Evolutionary conservation across 2,797 vertebrate genomes (phyloP), one percentile per base, ranked within the genome.

Genomic region (Takifugu rubripes): DNA sequence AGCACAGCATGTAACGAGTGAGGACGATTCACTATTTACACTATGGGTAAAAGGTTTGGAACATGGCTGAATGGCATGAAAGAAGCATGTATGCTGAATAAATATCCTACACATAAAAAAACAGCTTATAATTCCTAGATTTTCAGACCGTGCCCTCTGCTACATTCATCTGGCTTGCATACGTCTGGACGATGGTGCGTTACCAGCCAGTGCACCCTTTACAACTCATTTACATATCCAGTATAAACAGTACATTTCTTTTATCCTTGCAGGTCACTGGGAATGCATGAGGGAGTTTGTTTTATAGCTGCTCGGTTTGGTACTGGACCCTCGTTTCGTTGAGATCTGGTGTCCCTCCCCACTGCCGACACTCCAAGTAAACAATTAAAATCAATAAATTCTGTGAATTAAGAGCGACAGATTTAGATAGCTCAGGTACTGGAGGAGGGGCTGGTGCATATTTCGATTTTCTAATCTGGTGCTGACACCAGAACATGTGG

Each of bases 81-180:
- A 16, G 25, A 24, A 48, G 72, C 71, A 62, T 70, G 61, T 61
- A 57, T 66, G 70, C 65, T 69, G 80, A 85, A 84, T 84, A 77
- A 84, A 86, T 83, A 70, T 77, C 52, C 46, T 48, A n/a, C 53
- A 67, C 77, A 71, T 54, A 78, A 84, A 84, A 85, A 52, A 68
- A 74, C 58, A 59, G 53, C 72, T 85, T 72, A 72, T 72, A 78
- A 72, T 63, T 68, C 21, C 21, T 66, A 72, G 68, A 59, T 55
- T 75, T 66, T 66, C 26, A 73, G 75, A 74, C 67, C 70, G 60
- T 66, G 56, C 66, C 72, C 54, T 72, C 64, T 79, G 85, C 87
- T 89, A 89, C 86, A 88, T 89, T 87, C 83, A 83, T 75, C 61
- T 69, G 62, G 65, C 70, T 81, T 79, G 77, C 75, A 84, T 80